phyloP scores from a whole-genome alignment of 2,888 invertebrate genomes.

The Lycia hirtaria region DNA sequence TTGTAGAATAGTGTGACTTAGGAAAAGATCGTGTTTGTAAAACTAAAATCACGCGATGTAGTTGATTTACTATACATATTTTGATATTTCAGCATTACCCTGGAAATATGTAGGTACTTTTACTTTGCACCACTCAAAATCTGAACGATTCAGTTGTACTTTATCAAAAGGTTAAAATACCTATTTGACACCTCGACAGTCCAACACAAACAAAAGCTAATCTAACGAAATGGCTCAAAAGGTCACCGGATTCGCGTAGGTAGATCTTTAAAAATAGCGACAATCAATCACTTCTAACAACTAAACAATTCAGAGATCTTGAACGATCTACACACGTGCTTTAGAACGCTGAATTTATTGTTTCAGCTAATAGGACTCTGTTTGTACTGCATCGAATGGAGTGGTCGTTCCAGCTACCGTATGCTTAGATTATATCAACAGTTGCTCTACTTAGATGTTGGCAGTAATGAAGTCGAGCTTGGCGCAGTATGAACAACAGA shows the following conservation, averaged over 20 bases:
- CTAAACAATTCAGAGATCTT: conserved; percentile 36
- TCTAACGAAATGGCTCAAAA: conserved; percentile 18
- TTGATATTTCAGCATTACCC: too few relatives aligned
- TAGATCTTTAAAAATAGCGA: conserved; percentile 25
- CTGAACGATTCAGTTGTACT: not conserved
- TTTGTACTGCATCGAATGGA: conserved; percentile 18
- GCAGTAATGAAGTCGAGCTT: conserved; percentile 11
- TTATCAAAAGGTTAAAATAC: conserved; percentile 16
- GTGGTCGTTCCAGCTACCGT: conserved; percentile 11
- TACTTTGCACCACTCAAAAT: too few relatives aligned
- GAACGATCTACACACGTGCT: conserved; percentile 31
- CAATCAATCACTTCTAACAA: conserved; percentile 34
- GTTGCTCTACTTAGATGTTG: conserved; percentile 1
- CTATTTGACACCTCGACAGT: conserved; percentile 9
- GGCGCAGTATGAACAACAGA: conserved; percentile 18
- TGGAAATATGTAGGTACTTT: too few relatives aligned
- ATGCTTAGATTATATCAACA: conserved; percentile 10
- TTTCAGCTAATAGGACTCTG: conserved; percentile 39
- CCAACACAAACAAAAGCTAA: conserved; percentile 26
- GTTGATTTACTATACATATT: not conserved
- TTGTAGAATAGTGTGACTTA: too few relatives aligned
- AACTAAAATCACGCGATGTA: too few relatives aligned
- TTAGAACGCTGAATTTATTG: conserved; percentile 41
- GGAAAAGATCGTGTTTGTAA: too few relatives aligned
- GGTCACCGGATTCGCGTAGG: conserved; percentile 22